phyloP scores from a whole-genome alignment of 37 sponge, comb jelly and placozoan genomes.

The Petrosia ficiformis region DNA sequence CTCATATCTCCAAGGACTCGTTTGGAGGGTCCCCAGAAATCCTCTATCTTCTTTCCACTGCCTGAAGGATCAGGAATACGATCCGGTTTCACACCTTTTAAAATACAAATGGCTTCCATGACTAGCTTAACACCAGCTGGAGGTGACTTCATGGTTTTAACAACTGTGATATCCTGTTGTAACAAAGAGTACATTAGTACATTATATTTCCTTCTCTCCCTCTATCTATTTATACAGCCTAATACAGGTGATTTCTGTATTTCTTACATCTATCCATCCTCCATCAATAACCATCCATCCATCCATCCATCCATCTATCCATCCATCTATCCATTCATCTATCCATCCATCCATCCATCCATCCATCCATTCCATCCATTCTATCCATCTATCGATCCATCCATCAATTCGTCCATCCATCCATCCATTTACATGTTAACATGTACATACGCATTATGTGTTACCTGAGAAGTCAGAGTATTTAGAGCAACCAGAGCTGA shows the following conservation, averaged over 20 bases:
- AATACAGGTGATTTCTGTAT: too few relatives aligned
- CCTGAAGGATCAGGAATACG: slow-evolving; percentile 87
- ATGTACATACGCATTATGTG: neutral
- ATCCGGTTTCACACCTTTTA: slow-evolving; percentile 93
- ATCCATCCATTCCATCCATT: too few relatives aligned
- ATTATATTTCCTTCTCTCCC: too few relatives aligned
- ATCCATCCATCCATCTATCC: too few relatives aligned
- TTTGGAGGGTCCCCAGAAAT: slow-evolving; percentile 96
- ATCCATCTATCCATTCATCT: too few relatives aligned
- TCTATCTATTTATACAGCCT: too few relatives aligned
- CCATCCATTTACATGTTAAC: neutral
- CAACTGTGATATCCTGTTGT: slow-evolving; percentile 81
- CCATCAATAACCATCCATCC: too few relatives aligned
- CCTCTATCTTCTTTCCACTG: slow-evolving; percentile 92
- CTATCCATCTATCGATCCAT: too few relatives aligned
- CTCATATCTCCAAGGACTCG: slow-evolving; percentile 89
- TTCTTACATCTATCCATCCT: too few relatives aligned
- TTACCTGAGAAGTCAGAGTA: slow-evolving; percentile 79
- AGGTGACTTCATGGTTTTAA: slow-evolving; percentile 95
- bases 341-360: too few relatives aligned
- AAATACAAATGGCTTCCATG: slow-evolving; percentile 97
- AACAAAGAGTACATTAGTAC: neutral
- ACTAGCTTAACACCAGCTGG: slow-evolving; percentile 91
- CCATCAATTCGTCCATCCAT: too few relatives aligned
- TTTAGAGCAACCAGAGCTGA: slow-evolving; percentile 92